phyloP scores from a whole-genome alignment of 2,797 vertebrate species.

The Bradypodion pumilum region DNA sequence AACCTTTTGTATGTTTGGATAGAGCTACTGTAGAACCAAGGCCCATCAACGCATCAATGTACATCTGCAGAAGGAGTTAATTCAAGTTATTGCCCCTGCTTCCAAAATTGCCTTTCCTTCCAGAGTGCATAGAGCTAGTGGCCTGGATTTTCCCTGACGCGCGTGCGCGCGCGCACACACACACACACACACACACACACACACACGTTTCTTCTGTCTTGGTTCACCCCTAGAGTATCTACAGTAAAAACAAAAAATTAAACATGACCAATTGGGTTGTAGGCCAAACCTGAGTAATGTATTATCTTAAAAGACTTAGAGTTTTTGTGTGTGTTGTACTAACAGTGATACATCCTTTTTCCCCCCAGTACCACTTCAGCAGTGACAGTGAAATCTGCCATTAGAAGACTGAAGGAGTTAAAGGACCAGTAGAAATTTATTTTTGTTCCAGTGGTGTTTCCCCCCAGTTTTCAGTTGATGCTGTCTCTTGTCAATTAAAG shows the following conservation, averaged over 20 bases:
- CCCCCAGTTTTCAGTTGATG: conserved; percentile 3
- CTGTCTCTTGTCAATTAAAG: conserved; percentile 61
- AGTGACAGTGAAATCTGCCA: conserved; percentile 97
- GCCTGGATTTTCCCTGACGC: background rate
- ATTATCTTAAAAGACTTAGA: background rate
- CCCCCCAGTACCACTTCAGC: conserved; percentile 93
- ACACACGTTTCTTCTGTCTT: background rate
- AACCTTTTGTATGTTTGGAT: too few species aligned
- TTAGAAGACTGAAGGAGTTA: conserved; percentile 97
- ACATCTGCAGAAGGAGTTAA: too few species aligned
- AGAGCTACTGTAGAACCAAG: too few species aligned
- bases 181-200: too few species aligned
- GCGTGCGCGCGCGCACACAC: too few species aligned
- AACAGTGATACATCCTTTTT: conserved; percentile 12
- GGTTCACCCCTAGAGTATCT: background rate
- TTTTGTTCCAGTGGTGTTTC: conserved; percentile 28
- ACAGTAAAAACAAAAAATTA: background rate
- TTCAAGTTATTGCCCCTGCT: too few species aligned
- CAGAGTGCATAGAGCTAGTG: too few species aligned
- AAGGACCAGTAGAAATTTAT: conserved; percentile 92
- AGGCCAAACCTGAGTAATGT: background rate
- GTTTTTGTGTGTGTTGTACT: background rate
- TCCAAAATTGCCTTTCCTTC: too few species aligned
- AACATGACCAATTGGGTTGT: background rate
- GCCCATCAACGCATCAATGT: too few species aligned